phyloP scores from a whole-genome alignment of 2,797 vertebrate species.

The Hoplostethus atlanticus region DNA sequence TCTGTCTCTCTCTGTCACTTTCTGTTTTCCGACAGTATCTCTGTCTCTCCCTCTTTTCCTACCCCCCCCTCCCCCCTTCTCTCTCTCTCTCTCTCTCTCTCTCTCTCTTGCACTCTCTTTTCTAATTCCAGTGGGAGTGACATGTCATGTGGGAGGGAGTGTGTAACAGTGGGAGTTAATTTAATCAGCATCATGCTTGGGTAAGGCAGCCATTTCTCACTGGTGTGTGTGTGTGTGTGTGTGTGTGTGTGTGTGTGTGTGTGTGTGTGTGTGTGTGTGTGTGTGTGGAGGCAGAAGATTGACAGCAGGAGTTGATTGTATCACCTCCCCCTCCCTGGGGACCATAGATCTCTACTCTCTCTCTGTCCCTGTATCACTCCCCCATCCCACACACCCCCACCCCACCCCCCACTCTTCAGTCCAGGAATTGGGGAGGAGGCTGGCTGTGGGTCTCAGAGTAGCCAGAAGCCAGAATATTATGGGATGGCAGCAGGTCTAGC shows the following conservation, averaged over 20 bases:
- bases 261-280: slow-evolving; percentile 6
- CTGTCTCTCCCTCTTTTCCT: not conserved
- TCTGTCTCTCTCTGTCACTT: slow-evolving; percentile 41
- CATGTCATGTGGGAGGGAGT: slow-evolving; percentile 50
- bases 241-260: slow-evolving; percentile 9
- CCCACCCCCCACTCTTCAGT: slow-evolving; percentile 25
- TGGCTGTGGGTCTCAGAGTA: slow-evolving; percentile 16
- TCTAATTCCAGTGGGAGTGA: slow-evolving; percentile 49
- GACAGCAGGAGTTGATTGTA: slow-evolving; percentile 57
- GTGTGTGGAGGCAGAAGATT: slow-evolving; percentile 29
- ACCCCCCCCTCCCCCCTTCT: not conserved
- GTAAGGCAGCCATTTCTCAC: slow-evolving; percentile 51
- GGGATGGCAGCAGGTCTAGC: slow-evolving; percentile 17
- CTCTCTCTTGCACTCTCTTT: slow-evolving; percentile 1
- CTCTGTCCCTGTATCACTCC: not conserved
- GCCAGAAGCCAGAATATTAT: slow-evolving; percentile 33
- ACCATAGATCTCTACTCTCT: slow-evolving; percentile 18
- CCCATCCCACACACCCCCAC: slow-evolving; percentile 1
- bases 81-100: slow-evolving; percentile 2
- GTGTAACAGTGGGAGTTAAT: slow-evolving; percentile 50
- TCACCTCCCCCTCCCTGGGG: slow-evolving; percentile 48
- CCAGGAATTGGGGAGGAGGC: not conserved
- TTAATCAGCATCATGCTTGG: slow-evolving; percentile 64
- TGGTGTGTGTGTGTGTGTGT: slow-evolving; percentile 10
- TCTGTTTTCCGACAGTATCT: slow-evolving; percentile 13